Percentiles rank a stretch among this genome's conserved stretches.
Evolutionary conservation across 2,797 vertebrate species (phyloP).

Genomic region (Diceros bicornis): DNA sequence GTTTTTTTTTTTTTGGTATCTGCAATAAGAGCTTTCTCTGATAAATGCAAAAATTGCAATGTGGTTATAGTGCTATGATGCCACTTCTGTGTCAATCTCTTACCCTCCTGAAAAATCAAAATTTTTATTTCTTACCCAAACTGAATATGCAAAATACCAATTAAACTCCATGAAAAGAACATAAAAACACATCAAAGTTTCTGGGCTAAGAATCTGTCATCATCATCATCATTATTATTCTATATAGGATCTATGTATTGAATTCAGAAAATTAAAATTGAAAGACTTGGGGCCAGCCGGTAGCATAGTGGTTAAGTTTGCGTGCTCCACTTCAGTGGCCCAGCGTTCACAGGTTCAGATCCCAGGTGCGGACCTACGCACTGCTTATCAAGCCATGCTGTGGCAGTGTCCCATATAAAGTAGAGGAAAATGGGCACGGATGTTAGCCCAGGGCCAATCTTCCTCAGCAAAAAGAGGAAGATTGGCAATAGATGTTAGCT

Average conservation of each 20-base stretch:
- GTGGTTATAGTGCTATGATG: background rate
- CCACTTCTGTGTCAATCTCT: background rate
- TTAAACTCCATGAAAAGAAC: constrained; percentile 40
- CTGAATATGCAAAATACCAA: constrained; percentile 41
- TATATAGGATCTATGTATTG: background rate
- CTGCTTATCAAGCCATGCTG: too few species aligned
- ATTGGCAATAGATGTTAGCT: too few species aligned
- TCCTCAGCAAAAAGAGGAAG: too few species aligned
- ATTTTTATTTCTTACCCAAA: background rate
- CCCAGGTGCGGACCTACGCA: too few species aligned
- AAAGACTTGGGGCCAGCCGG: background rate
- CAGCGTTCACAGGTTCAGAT: too few species aligned
- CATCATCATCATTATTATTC: background rate
- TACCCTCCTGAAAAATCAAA: constrained; percentile 22
- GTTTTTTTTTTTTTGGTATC: background rate
- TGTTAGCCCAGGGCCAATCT: too few species aligned
- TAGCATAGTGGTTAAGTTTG: too few species aligned
- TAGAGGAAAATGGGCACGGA: too few species aligned
- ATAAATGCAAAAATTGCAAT: constrained; percentile 29
- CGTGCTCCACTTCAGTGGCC: too few species aligned
- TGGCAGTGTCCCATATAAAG: too few species aligned
- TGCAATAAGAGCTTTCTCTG: background rate
- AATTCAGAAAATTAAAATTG: constrained; percentile 47
- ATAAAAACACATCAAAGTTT: constrained; percentile 16
- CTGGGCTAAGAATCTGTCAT: background rate